Evolutionary conservation across 2,797 vertebrate species (phyloP), one percentile per base, ranked within the genome.

Genomic region (Sciurus vulgaris): DNA sequence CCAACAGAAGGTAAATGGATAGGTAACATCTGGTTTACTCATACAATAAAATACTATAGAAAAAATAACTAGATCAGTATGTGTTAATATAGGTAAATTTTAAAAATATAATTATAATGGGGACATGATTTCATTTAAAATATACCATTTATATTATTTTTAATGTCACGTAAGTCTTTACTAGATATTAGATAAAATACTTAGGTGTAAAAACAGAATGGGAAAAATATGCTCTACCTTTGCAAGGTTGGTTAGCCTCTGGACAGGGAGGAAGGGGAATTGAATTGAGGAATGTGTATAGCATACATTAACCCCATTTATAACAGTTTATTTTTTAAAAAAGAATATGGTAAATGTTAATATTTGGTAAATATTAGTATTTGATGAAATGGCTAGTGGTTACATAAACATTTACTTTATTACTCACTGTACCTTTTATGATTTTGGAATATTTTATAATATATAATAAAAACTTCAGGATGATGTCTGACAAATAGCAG

Each of bases 381-480:
- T 65, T 93, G 24, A 20, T 72, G 88, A 67, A 78, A 93, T 73
- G 30, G 18, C 44, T 82, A 73, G 28, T 70, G 38, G 38, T 49
- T 49, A n/a, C 47, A 94, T 20, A 86, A 54, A 44, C 13, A 17
- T 94, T 90, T 78, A 15, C 49, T 56, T 77, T 89, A 70, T 89
- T 88, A 88, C 73, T 95, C 72, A 70, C 24, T 83, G 51, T 61
- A 54, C 4, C 47, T 76, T 83, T 96, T 83, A 78, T 59, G 41
- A 92, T 73, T 38, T 38, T 89, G 33, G 91, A 91, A 89, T 79
- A 76, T 84, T 81, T 92, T 91, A 88, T 76, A 92, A 79, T 81
- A 44, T 28, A 83, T 63, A 94, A 86, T 96, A 97, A 97, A 96
- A 73, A 28, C 24, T 92, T 94, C 56, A 51, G 61, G 33, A 59